Evolutionary conservation across 2,888 invertebrate genomes (phyloP).

Genomic region (Linnaemya vulpina): DNA sequence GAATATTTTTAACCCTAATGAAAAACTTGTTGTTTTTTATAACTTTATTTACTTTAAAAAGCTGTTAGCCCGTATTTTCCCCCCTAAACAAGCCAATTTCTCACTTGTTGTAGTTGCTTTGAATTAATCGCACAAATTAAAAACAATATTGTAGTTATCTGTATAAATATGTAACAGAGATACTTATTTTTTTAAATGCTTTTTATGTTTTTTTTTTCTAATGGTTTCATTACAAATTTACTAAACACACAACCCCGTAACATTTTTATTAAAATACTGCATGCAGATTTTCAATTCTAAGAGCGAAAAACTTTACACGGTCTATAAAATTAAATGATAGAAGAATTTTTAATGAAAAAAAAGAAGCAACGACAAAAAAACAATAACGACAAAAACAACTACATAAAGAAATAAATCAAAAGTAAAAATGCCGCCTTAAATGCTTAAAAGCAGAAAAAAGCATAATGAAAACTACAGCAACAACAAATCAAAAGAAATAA

Average conservation of each 20-base stretch:
- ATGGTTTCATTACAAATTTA: conserved; percentile 13
- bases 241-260: conserved; percentile 10
- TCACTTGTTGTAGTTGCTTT: conserved; percentile 9
- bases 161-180: background rate
- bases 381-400: conserved; percentile 15
- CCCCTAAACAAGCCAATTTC: background rate
- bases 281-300: conserved; percentile 15
- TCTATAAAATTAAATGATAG: conserved; percentile 59
- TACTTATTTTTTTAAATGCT: background rate
- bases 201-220: conserved; percentile 3
- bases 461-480: conserved; percentile 40
- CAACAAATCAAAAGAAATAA: conserved; percentile 44
- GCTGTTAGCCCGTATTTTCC: background rate
- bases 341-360: conserved; percentile 33
- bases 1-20: background rate
- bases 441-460: conserved; percentile 42
- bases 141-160: conserved; percentile 41
- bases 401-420: conserved; percentile 65
- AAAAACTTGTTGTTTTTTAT: background rate
- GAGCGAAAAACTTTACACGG: conserved; percentile 55
- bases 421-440: conserved; percentile 66
- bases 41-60: background rate
- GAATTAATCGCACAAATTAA: conserved; percentile 56
- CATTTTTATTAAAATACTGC: background rate
- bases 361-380: background rate